Base-by-base conservation (phyloP, 2,888 invertebrate species). In the Encarsia formosa region DNA sequence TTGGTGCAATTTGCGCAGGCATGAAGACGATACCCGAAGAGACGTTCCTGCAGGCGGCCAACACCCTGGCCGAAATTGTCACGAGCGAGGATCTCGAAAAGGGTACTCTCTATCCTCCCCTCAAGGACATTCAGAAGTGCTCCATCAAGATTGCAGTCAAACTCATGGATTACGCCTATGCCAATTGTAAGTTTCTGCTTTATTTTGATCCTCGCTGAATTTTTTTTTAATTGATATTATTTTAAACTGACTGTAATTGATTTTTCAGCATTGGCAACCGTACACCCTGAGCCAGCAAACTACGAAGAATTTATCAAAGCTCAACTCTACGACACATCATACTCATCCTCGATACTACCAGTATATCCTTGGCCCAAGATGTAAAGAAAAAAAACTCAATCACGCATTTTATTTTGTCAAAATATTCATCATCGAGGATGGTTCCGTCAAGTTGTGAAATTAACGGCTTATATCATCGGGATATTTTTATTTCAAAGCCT, bases 61-160 rank as follows among this genome's bases (percentile, higher is more conserved):
- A 88, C 84, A 82, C 87, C 47, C 77, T 98, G 49, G 85, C 96
- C 1, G 82, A 85, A 4, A 78, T 91, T 43, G 96, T 96, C 6
- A 82, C 86, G 0, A 83, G 91, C 42, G 81, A 81, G 1, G 88
- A 96, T 75, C 77, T 98, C 64, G 82, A 81, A 1, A 82, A 80
- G 48, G 97, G 97, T 52, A 85, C 93, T 59, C 79, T 99, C 47
- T 99, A 97, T 76, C 98, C 98, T 18, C 93, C 95, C 0, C 79
- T 98, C 13, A 77, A 81, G 34, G 79, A 82, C 56, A 94, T 98
- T 61, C 84, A 88, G 63, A 80, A 87, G 56, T 91, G 93, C 68
- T 97, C 97, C 1, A 76, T 93, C 47, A 82, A 84, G 69, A 95
- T 99, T 65, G 97, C 95, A 19, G 80, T 82, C 32, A 81, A 82